Evolutionary conservation across 2,888 invertebrate species (phyloP), one percentile per base, ranked within the genome.

Genomic region (Mythimna albipuncta): DNA sequence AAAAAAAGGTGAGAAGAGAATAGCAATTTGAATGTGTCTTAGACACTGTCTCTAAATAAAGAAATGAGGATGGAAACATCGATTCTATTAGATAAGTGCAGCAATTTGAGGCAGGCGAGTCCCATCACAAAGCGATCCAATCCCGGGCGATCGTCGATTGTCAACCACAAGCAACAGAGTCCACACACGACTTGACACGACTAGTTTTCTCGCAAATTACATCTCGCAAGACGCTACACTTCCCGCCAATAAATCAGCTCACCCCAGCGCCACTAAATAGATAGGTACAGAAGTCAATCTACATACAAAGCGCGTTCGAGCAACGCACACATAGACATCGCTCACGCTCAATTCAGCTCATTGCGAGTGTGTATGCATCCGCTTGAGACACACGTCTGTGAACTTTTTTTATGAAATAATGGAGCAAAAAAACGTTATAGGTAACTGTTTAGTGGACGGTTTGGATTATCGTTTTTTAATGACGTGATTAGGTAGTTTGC

Each of bases 181-280:
- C 32, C 11, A 35, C 69, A 68, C 58, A 52, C 32, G 57, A 63
- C 38, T 82, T 75, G 71, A 68, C 58, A 52, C 32, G 57, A 63
- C 38, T 82, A 79, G 71, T 83, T 76, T 76, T 76, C 77, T 77
- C 66, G 72, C 66, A 79, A 77, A 70, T 73, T 68, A 69, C 81
- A 83, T 74, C 81, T 66, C 69, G 52, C 70, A 85, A 84, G 84
- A 84, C 69, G 79, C 50, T 77, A 77, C 77, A 84, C 83, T 85
- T 80, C 72, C 71, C 58, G 69, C 69, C 80, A 70, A 82, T 85
- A 85, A 85, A 84, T 85, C 80, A 71, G 69, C 62, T 68, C 80
- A 71, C 77, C 85, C 79, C 32, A 32, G 32, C 5, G 32, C 32
- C 32, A 32, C 32, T 4, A 32, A 32, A 32, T 32, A 32, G 32